These are phyloP conservation scores for Malacoctenus gilli DNA, from an alignment of 2,797 vertebrate genomes.

Conservation along the genomic window DNA sequence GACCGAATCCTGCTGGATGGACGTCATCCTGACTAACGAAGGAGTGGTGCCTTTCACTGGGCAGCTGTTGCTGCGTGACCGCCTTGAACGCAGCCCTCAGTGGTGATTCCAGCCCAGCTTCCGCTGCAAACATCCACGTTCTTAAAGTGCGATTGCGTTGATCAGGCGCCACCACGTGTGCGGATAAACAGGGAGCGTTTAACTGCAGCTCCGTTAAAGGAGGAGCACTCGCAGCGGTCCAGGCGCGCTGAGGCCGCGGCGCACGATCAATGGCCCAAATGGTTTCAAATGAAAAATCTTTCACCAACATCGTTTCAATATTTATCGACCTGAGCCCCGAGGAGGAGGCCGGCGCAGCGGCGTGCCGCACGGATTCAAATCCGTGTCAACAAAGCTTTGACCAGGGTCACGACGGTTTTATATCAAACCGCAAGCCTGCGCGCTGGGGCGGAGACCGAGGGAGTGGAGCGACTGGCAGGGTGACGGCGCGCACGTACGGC, in stretches of 20 bases:
- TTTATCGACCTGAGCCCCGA: conserved; percentile 42
- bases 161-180: conserved; percentile 4
- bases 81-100: not conserved
- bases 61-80: conserved; percentile 7
- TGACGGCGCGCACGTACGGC: too few relatives aligned
- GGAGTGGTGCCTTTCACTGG: conserved; percentile 4
- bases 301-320: conserved; percentile 50
- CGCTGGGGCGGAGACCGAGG: not conserved
- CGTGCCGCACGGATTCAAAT: conserved; percentile 35
- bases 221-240: too few relatives aligned
- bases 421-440: conserved; percentile 1
- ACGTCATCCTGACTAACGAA: too few relatives aligned
- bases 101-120: too few relatives aligned
- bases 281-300: conserved; percentile 65
- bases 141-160: too few relatives aligned
- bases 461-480: too few relatives aligned
- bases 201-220: too few relatives aligned
- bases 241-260: conserved; percentile 15
- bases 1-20: conserved; percentile 3
- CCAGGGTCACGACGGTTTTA: conserved; percentile 7
- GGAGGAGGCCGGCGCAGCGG: conserved; percentile 19
- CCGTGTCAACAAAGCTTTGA: conserved; percentile 14
- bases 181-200: conserved; percentile 11
- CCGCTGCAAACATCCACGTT: too few relatives aligned
- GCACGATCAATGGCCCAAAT: conserved; percentile 62